These are phyloP conservation scores for Mimumesa dahlbomi DNA, from an alignment of 2,888 invertebrate genomes.

Conservation along the genomic window DNA sequence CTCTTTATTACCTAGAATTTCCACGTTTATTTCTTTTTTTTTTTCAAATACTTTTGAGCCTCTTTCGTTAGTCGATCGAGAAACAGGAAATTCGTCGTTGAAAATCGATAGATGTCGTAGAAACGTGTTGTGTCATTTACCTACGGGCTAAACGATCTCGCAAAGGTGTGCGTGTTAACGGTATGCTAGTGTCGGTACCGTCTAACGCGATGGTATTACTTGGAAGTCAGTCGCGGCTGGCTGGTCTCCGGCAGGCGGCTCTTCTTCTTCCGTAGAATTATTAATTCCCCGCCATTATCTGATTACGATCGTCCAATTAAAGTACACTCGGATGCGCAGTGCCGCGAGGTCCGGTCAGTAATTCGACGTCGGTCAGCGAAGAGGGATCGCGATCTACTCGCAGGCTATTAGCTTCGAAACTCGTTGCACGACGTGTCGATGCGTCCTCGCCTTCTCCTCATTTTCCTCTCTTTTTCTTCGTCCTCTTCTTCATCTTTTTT, in stretches of 20 bases:
- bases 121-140: no score
- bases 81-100: no score
- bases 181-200: not conserved
- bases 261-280: conserved; percentile 42
- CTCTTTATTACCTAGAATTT: no score
- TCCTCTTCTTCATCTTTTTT: conserved; percentile 23
- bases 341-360: conserved; percentile 32
- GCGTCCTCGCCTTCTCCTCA: conserved; percentile 17
- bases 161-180: conserved; percentile 5
- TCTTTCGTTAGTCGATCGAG: no score
- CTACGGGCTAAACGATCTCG: no score
- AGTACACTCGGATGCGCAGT: conserved; percentile 42
- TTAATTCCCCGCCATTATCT: conserved; percentile 52
- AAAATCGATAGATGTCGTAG: no score
- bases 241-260: conserved; percentile 4
- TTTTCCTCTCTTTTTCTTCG: conserved; percentile 20
- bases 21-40: no score
- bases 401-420: conserved; percentile 45
- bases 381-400: conserved; percentile 43
- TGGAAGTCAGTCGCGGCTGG: conserved; percentile 14
- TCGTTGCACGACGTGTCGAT: conserved; percentile 40
- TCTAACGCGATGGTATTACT: not conserved
- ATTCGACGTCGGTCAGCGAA: conserved; percentile 47
- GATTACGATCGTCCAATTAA: conserved; percentile 61
- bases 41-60: no score